These are phyloP conservation scores for Elegia similella DNA, from an alignment of 2,888 invertebrate genomes.

Conservation along the genomic window DNA sequence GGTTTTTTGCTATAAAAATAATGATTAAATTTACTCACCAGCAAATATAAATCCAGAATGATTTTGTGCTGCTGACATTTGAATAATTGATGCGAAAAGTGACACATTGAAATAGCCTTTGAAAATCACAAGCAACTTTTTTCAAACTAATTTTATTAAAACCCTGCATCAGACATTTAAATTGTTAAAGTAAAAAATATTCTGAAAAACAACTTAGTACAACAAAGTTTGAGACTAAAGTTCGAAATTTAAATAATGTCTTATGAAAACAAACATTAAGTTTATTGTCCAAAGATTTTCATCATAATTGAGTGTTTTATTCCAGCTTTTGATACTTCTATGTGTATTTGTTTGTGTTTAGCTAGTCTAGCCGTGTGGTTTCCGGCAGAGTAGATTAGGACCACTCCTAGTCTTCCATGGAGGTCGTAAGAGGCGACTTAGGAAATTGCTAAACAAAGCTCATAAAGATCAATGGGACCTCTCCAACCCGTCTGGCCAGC, in stretches of 20 bases:
- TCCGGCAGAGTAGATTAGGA: too few species aligned
- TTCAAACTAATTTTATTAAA: neutral
- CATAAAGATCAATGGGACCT: too few species aligned
- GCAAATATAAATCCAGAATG: neutral
- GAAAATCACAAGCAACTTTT: neutral
- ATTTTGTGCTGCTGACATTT: neutral
- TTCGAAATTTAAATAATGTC: neutral
- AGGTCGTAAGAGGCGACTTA: too few species aligned
- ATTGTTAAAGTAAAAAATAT: neutral
- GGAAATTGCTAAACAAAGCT: too few species aligned
- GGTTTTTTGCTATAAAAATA: conserved; percentile 1
- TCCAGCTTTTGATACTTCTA: too few species aligned
- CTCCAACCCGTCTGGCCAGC: too few species aligned
- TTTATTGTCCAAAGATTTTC: too few species aligned
- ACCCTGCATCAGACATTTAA: neutral
- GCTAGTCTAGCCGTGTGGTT: too few species aligned
- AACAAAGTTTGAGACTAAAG: neutral
- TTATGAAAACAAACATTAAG: too few species aligned
- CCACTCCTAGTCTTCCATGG: too few species aligned
- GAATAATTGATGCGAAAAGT: neutral
- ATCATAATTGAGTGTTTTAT: too few species aligned
- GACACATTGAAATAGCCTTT: neutral
- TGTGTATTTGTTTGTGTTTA: too few species aligned
- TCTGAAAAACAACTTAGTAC: neutral
- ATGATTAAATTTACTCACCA: neutral